Percentiles rank a stretch among this genome's conserved stretches.
Evolutionary conservation across 2,797 vertebrate genomes (phyloP).

Genomic region (Galaxias olidus): DNA sequence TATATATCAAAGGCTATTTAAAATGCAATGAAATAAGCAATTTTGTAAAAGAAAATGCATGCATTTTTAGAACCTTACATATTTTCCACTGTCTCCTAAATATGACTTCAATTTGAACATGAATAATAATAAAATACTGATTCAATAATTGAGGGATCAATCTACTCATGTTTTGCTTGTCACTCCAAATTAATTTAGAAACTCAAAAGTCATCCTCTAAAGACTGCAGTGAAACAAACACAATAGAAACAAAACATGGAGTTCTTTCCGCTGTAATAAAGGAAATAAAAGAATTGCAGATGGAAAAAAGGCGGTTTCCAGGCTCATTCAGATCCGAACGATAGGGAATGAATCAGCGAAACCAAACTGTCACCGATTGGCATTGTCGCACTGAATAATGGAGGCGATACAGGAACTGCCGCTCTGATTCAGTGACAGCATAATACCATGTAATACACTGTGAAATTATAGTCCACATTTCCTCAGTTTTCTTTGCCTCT

Average conservation of each 20-base stretch:
- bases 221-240: too few relatives aligned
- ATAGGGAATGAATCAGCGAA: not conserved
- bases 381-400: conserved; percentile 20
- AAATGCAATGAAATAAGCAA: too few relatives aligned
- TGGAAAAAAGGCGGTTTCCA: not conserved
- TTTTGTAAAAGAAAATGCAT: not conserved
- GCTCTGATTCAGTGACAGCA: conserved; percentile 7
- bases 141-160: not conserved
- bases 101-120: not conserved
- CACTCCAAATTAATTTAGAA: not conserved
- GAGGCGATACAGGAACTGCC: not conserved
- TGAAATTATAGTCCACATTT: conserved; percentile 14
- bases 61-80: not conserved
- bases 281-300: not conserved
- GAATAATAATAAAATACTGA: too few relatives aligned
- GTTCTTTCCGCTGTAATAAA: not conserved
- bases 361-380: not conserved
- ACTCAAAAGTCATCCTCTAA: not conserved
- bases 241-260: too few relatives aligned
- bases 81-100: not conserved
- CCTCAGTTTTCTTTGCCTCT: not conserved
- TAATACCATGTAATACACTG: conserved; percentile 7
- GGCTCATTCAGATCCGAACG: not conserved
- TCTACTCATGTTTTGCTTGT: not conserved
- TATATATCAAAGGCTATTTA: too few relatives aligned